Percentiles rank a stretch among this genome's conserved stretches.
Conservation (phyloP, 2,113 vertebrate genomes). For the Archocentrus centrarchus region DNA sequence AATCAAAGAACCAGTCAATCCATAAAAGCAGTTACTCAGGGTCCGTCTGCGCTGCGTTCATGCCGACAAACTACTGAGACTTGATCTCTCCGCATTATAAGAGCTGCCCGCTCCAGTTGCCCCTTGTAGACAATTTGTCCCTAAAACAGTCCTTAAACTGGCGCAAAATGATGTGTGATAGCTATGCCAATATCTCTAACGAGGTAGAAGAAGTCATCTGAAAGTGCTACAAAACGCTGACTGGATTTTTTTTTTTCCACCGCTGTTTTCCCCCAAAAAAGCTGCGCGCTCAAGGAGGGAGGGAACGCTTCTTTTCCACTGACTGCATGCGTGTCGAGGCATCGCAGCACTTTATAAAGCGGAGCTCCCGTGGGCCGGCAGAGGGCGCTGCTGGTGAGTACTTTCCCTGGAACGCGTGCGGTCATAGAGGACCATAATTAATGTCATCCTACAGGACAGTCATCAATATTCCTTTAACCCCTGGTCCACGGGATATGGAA, state of each 20-base stretch:
- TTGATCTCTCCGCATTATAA: slow-evolving; percentile 74
- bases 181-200: slow-evolving; percentile 24
- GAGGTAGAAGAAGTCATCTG: slow-evolving; percentile 47
- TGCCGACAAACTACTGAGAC: slow-evolving; percentile 71
- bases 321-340: slow-evolving; percentile 70
- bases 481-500: slow-evolving; percentile 22
- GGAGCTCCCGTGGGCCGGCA: slow-evolving; percentile 38
- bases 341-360: slow-evolving; percentile 67
- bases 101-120: slow-evolving; percentile 41
- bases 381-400: slow-evolving; percentile 60
- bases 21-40: slow-evolving; percentile 64
- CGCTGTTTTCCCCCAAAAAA: slow-evolving; percentile 28
- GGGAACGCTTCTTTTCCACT: slow-evolving; percentile 66
- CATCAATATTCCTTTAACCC: slow-evolving; percentile 2
- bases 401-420: slow-evolving; percentile 37
- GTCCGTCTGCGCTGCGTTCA: slow-evolving; percentile 70
- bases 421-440: slow-evolving; percentile 31
- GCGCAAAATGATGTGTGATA: slow-evolving; percentile 9
- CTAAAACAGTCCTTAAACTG: slow-evolving; percentile 54
- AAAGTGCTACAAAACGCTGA: slow-evolving; percentile 59
- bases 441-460: slow-evolving; percentile 30
- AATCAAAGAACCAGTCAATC: slow-evolving; percentile 68
- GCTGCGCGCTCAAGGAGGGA: slow-evolving; percentile 64
- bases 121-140: slow-evolving; percentile 41
- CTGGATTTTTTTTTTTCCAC: background rate